Evolutionary conservation across 2,888 invertebrate genomes (phyloP), one percentile per base, ranked within the genome.

Genomic region (Zhuqinia jingwanae): DNA sequence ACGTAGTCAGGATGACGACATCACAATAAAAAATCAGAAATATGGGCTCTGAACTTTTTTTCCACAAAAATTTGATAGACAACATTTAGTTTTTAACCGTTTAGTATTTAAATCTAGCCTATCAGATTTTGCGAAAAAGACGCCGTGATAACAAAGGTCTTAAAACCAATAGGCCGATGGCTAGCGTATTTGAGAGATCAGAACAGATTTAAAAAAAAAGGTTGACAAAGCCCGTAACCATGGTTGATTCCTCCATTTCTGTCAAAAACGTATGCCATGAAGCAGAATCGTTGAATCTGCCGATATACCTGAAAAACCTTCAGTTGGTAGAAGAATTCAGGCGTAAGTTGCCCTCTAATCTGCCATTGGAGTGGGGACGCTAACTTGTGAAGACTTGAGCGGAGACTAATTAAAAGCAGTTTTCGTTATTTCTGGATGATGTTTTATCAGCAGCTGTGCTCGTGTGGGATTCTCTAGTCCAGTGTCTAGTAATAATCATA

Each of bases 201-300:
- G n/a, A n/a, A n/a, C n/a, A n/a, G n/a, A n/a, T n/a, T n/a, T n/a
- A n/a, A n/a, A n/a, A n/a, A n/a, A n/a, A n/a, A n/a, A n/a, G n/a
- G n/a, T n/a, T n/a, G n/a, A n/a, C n/a, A n/a, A n/a, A n/a, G n/a
- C n/a, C n/a, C n/a, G n/a, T n/a, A n/a, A n/a, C n/a, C n/a, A n/a
- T 68, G 1, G 22, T 80, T 6, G 25, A 22, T 11, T 53, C 68
- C 22, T 22, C 63, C 1, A 68, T 47, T 15, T n/a, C 20, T 5
- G 68, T 80, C 25, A 17, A 65, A 20, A 80, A 80, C 22, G 1
- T 80, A 0, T 25, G 25, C 13, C 30, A 47, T 13, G 17, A 13
- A 17, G 53, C 47, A 3, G 17, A 17, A 1, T 1, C 80, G 0
- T 13, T 80, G 20, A 1, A n/a, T 1, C 1, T 47, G 13, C 20